These are phyloP conservation scores for Phengaris arion DNA, from an alignment of 2,888 invertebrate species.

Conservation along the genomic window DNA sequence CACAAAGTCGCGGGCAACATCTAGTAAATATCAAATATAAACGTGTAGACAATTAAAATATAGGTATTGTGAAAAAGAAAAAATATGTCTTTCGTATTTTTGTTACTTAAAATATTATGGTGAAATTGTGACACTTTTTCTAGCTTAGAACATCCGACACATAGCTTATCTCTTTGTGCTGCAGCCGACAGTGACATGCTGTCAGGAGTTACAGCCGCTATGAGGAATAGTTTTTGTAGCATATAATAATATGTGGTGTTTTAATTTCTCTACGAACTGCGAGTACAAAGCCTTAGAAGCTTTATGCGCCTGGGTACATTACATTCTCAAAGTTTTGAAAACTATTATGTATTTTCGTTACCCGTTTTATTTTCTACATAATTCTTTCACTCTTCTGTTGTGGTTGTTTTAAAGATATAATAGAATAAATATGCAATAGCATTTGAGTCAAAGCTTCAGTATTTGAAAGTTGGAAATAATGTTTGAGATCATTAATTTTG, in stretches of 20 bases:
- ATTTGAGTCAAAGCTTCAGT: too few relatives aligned
- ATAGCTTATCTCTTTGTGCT: constrained; percentile 10
- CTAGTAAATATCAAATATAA: too few relatives aligned
- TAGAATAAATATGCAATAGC: too few relatives aligned
- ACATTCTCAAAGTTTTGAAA: not conserved
- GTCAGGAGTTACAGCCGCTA: not conserved
- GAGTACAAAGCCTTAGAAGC: not conserved
- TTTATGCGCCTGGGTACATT: not conserved
- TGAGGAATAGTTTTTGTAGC: constrained; percentile 4
- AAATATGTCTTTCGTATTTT: not conserved
- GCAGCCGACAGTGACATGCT: not conserved
- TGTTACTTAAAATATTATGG: not conserved
- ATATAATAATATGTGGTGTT: not conserved
- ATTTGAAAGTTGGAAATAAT: too few relatives aligned
- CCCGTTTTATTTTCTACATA: too few relatives aligned
- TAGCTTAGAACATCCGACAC: not conserved
- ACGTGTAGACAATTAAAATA: not conserved
- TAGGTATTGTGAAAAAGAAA: too few relatives aligned
- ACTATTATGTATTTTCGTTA: too few relatives aligned
- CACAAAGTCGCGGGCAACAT: too few relatives aligned
- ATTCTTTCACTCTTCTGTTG: too few relatives aligned
- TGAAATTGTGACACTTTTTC: not conserved
- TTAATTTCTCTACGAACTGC: not conserved
- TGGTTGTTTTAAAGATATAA: too few relatives aligned
- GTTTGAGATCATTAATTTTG: too few relatives aligned